Base-by-base conservation (phyloP, 2,888 invertebrate species). In the Slavum lentiscoides region DNA sequence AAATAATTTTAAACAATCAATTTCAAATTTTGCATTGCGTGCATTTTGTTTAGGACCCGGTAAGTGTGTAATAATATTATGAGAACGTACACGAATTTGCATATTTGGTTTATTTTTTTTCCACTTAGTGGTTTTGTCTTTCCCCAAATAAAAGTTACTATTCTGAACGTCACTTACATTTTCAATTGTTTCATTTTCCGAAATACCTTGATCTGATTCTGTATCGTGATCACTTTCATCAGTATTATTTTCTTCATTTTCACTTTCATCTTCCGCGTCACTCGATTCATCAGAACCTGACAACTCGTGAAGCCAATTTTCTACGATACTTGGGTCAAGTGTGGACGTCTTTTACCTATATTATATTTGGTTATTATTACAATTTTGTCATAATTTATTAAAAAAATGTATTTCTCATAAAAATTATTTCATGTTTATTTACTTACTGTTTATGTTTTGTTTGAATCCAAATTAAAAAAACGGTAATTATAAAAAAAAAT, bases 1-100 rank as follows among this genome's bases (percentile, higher is more conserved):
- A 49, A 68, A 68, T 68, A 68, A 68, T 49, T 68, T 68, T 68
- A 68, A 49, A 49, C 43, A 49, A 49, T 68, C 67, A 49, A 68
- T 68, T 49, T 68, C 49, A 68, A 49, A 68, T 68, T 68, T 49
- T 21, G 43, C 49, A 23, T 49, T 15, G 23, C 67, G 67, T 68
- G 67, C 49, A 49, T 67, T 49, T 68, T 68, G 21, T 68, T 49
- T 68, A 49, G 68, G 68, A 68, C 68, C 68, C 17, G 49, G 23
- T 23, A 68, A 49, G 21, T 68, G 68, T 49, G 66, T 43, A 43
- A 67, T 67, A 67, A 67, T 67, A 67, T 67, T 67, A 67, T 67
- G 66, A n/a, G 43, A 39, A 21, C n/a, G 43, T 67, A 21, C 11
- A 43, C 66, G 43, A 43, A 43, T 43, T 43, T 43, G 19, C 43